These are phyloP conservation scores for Drosophila differens DNA, from an alignment of 2,888 invertebrate genomes.

Conservation along the genomic window DNA sequence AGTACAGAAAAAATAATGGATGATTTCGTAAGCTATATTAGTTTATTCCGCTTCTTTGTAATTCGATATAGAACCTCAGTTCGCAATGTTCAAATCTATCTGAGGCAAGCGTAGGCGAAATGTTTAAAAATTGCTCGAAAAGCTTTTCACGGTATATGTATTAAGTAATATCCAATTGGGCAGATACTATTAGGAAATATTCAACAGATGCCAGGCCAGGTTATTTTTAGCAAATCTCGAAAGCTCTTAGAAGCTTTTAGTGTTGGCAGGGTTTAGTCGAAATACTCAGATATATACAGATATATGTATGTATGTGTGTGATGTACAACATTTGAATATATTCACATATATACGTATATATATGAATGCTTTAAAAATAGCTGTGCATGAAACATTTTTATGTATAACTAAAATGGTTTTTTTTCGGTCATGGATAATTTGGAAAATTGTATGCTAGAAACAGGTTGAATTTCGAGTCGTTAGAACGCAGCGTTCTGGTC, in stretches of 20 bases:
- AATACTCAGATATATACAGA: background rate
- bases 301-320: conserved; percentile 23
- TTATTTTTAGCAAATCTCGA: conserved; percentile 58
- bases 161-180: conserved; percentile 70
- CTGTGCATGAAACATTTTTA: conserved; percentile 24
- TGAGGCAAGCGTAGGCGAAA: conserved; percentile 42
- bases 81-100: conserved; percentile 33
- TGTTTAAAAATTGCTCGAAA: conserved; percentile 34
- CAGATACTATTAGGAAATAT: conserved; percentile 52
- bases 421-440: conserved; percentile 44
- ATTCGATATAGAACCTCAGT: conserved; percentile 58
- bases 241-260: conserved; percentile 49
- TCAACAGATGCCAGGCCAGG: conserved; percentile 68
- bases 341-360: conserved; percentile 13
- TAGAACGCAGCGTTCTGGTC: conserved; percentile 9
- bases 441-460: conserved; percentile 30
- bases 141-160: conserved; percentile 55
- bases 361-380: conserved; percentile 53
- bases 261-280: conserved; percentile 24
- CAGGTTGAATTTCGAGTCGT: conserved; percentile 42
- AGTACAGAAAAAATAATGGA: background rate
- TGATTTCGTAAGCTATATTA: background rate
- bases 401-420: conserved; percentile 36
- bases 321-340: conserved; percentile 31
- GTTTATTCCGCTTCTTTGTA: conserved; percentile 26